Base-by-base conservation (phyloP, 2,888 invertebrate genomes). In the Macaria liturata region DNA sequence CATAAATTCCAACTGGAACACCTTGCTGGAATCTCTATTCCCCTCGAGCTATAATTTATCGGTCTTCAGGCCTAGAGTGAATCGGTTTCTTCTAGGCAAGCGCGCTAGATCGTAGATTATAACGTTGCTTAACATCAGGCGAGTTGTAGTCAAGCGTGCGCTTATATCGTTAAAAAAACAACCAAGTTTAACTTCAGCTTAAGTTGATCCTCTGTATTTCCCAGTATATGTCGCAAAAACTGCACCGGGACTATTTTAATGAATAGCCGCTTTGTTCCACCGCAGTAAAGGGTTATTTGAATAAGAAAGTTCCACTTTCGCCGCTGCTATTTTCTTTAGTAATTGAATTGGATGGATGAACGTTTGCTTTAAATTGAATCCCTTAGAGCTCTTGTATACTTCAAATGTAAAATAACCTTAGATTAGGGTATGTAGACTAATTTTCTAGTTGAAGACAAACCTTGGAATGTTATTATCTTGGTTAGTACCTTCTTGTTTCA, bases 321-420 rank as follows among this genome's bases (percentile, higher is more conserved):
- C 78, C 75, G 72, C 53, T 71, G 74, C 77, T 81, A 80, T 86
- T 86, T 87, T 85, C 81, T 78, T 86, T 82, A 62, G 80, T 87
- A 88, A 88, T 88, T 86, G 86, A 86, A 89, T 88, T 86, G 83
- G 78, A 80, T 76, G 80, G 78, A 84, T 80, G 80, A 80, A 73
- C 65, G 69, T 74, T 72, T 69, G 68, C 76, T 56, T 76, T 72
- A 66, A 78, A 72, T 68, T 59, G 68, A 68, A 76, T 72, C 73
- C 70, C 65, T 63, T 61, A 20, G 20, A 68, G 64, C 52, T 53
- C 49, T 57, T 51, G 57, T 61, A 54, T 66, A 59, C 57, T 61
- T 59, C 42, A 53, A 65, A 64, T 63, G 56, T 52, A 59, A 57
- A 54, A 49, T 48, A 49, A 44, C 60, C 48, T 54, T 54, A 31